A percentile compares a stretch with the other conserved stretches of the same genome.
These are phyloP conservation scores for Neocloeon triangulifer DNA, from an alignment of 1,140 invertebrate genomes.

Conservation along the genomic window DNA sequence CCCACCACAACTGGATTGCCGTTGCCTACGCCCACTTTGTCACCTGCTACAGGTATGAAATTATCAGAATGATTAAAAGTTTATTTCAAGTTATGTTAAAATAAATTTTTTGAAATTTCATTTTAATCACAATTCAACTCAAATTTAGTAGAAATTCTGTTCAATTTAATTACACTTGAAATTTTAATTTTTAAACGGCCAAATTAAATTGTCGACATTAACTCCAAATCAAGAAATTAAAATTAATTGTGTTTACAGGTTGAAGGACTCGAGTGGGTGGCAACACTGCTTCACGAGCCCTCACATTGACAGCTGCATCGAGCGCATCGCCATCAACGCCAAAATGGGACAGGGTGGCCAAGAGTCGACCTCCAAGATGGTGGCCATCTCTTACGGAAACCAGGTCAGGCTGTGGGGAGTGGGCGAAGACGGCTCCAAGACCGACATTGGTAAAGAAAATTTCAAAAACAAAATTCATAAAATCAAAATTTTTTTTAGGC, in stretches of 20 bases:
- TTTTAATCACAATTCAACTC: not conserved
- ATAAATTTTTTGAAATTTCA: not conserved
- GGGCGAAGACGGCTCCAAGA: constrained; percentile 49
- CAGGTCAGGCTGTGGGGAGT: constrained; percentile 78
- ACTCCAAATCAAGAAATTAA: too few species aligned
- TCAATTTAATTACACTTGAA: not conserved
- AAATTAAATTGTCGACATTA: too few species aligned
- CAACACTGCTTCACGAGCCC: constrained; percentile 85
- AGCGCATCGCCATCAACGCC: constrained; percentile 82
- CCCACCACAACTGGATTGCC: constrained; percentile 94
- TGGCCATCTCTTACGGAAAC: constrained; percentile 67
- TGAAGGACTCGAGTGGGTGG: constrained; percentile 92
- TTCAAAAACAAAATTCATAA: too few species aligned
- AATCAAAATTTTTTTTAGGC: constrained; percentile 23
- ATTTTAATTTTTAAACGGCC: too few species aligned
- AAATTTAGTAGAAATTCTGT: constrained; percentile 1
- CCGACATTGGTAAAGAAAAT: constrained; percentile 49
- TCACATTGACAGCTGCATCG: constrained; percentile 70
- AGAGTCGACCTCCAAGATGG: constrained; percentile 48
- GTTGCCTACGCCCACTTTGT: constrained; percentile 92
- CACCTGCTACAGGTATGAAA: constrained; percentile 62
- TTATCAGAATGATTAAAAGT: too few species aligned
- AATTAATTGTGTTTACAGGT: too few species aligned
- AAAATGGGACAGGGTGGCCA: constrained; percentile 45
- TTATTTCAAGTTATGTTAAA: too few species aligned